These are phyloP conservation scores for Agrypnia vestita DNA, from an alignment of 1,140 invertebrate genomes.

Conservation along the genomic window DNA sequence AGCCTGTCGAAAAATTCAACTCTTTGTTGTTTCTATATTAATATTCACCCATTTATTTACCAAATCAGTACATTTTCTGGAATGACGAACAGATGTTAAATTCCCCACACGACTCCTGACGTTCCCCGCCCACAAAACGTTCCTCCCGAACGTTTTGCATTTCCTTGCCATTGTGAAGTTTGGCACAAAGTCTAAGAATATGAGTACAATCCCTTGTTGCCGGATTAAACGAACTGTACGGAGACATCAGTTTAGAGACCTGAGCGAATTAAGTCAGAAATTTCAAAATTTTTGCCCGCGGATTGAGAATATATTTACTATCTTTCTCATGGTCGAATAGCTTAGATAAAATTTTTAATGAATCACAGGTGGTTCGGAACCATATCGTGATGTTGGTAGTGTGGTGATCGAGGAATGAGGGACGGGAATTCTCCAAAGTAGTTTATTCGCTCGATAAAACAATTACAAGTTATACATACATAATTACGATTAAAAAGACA, in stretches of 20 bases:
- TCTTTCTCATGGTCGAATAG: no score
- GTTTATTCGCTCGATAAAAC: no score
- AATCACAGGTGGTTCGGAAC: not conserved
- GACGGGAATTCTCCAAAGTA: no score
- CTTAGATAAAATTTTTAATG: not conserved
- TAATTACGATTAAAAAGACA: no score
- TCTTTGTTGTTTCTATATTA: not conserved
- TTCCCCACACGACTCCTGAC: slow-evolving; percentile 1
- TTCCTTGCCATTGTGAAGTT: not conserved
- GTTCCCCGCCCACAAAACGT: not conserved
- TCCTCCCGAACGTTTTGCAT: slow-evolving; percentile 6
- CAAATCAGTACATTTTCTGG: slow-evolving; percentile 6
- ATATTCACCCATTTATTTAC: not conserved
- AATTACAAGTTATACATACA: no score
- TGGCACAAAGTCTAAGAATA: not conserved
- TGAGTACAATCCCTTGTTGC: slow-evolving; percentile 20
- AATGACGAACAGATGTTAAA: not conserved
- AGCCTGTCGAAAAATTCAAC: no score
- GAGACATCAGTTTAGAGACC: slow-evolving; percentile 21
- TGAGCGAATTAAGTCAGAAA: slow-evolving; percentile 1
- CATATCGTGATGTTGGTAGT: not conserved
- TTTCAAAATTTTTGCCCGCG: not conserved
- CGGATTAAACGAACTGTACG: slow-evolving; percentile 39
- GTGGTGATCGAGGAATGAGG: no score
- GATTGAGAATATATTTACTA: no score